Base-by-base conservation (phyloP, 2,888 invertebrate genomes). In the Nephrotoma flavescens region DNA sequence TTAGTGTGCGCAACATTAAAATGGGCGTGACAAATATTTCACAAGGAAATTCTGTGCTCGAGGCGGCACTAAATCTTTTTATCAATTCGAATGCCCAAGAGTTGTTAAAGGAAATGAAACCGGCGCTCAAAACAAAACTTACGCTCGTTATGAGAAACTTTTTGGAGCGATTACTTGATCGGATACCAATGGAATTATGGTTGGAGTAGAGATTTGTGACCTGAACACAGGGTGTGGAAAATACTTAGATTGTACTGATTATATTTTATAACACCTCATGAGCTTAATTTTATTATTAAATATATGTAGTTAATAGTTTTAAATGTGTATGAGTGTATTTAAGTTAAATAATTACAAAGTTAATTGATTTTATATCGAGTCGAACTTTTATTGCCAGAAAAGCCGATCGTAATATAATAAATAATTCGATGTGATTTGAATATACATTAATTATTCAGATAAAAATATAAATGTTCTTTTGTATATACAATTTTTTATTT, bases 21-120 rank as follows among this genome's bases (percentile, higher is more conserved):
- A 97, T 97, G 97, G 96, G 96, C 15, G 96, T 97, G 42, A 95
- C 96, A 90, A 96, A 96, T 89, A 93, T 96, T 86, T 95, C 96
- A 88, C 96, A 96, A 89, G 95, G 95, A 89, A 97, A 96, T 90
- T 92, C 95, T 19, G 96, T 97, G 52, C 92, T 97, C 89, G 97
- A 96, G 91, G 96, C 96, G 15, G 97, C 96, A 12, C 91, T 97
- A 88, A 97, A 97, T 91, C 92, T 96, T 85, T 97, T 97, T 92
- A 97, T 97, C 91, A 97, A 97, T 91, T 95, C 96, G 0, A 96
- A 97, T 91, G 95, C 96, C 0, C 96, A 97, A 89, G 97, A 97
- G 88, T 92, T 97, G 12, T 91, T 97, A 85, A 96, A 95, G 89
- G 97, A 97, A 92, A 97, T 97, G 97, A 97, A 97, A 90, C 97